Evolutionary conservation across 1,140 invertebrate genomes (phyloP), one percentile per base, ranked within the genome.

Genomic region (Drosophila kepulauana): DNA sequence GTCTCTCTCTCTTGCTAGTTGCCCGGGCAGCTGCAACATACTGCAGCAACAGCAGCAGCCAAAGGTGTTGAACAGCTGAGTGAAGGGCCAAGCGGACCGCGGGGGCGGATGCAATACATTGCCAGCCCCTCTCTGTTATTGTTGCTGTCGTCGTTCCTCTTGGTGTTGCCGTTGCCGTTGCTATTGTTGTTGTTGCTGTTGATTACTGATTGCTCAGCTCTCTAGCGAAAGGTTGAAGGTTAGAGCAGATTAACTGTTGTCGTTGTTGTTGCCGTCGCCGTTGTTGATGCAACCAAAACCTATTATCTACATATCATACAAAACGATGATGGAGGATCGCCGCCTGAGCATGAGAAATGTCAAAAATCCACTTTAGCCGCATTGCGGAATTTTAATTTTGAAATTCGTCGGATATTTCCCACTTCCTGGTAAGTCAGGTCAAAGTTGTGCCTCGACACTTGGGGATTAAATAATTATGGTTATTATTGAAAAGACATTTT

Each of bases 21-120:
- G 56, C 63, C 51, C 35, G 30, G 49, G 38, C 65, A 58, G 45
- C 80, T 62, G 38, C 57, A 46, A 62, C 61, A 64, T 6, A 20
- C 65, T 65, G 68, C 74, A 73, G 78, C 81, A 70, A 20, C 65
- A 62, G 65, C 74, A 73, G 78, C 81, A 70, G 68, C 82, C 70
- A 51, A 77, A 87, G 84, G 85, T 88, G 82, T 87, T 87, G 82
- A 87, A 72, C 84, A 87, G 82, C 84, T 87, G 82, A 87, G 84
- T 88, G 82, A 88, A 87, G 84, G 84, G 78, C 72, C 56, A 16
- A 45, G 59, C 35, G 48, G 52, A 25, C 16, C 41, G 68, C 68
- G 54, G 61, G 52, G 78, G 73, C 64, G 68, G 59, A 46, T 79
- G 62, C 76, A 75, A 59, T 25, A 25, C 20, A 48, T 25, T 62